Conservation (phyloP, 2,797 vertebrate species). For the Peromyscus eremicus region DNA sequence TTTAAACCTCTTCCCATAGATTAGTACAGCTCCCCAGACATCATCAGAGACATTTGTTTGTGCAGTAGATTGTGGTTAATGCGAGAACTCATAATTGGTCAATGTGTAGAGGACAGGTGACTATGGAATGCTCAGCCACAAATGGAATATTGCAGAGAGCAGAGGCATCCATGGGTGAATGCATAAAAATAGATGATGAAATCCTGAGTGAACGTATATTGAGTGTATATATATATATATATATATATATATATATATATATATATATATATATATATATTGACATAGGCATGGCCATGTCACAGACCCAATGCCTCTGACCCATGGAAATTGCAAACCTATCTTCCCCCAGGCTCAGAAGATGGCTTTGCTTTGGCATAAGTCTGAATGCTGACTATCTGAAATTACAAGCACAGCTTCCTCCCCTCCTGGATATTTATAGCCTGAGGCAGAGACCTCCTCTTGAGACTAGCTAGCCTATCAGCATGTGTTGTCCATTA, state of each 20-base stretch:
- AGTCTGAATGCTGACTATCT: not conserved
- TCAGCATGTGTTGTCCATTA: not conserved
- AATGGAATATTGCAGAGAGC: not conserved
- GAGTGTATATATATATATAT: too few relatives aligned
- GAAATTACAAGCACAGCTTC: not conserved
- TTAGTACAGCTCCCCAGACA: not conserved
- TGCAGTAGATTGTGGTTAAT: not conserved
- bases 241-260: too few relatives aligned
- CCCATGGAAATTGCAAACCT: too few relatives aligned
- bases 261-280: too few relatives aligned
- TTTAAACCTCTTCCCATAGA: not conserved
- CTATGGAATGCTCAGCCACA: too few relatives aligned
- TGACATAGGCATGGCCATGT: not conserved
- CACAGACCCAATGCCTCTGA: not conserved
- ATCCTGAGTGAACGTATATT: not conserved
- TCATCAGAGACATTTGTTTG: not conserved
- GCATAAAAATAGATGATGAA: not conserved
- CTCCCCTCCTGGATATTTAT: not conserved
- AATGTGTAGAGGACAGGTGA: not conserved
- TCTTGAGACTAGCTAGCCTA: not conserved
- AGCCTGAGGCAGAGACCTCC: not conserved
- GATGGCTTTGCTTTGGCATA: too few relatives aligned
- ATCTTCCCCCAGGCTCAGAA: not conserved
- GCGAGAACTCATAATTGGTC: not conserved
- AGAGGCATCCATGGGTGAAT: not conserved